Evolutionary conservation across 2,113 vertebrate species (phyloP), one percentile per base, ranked within the genome.

Genomic region (Lethenteron camtschaticum): DNA sequence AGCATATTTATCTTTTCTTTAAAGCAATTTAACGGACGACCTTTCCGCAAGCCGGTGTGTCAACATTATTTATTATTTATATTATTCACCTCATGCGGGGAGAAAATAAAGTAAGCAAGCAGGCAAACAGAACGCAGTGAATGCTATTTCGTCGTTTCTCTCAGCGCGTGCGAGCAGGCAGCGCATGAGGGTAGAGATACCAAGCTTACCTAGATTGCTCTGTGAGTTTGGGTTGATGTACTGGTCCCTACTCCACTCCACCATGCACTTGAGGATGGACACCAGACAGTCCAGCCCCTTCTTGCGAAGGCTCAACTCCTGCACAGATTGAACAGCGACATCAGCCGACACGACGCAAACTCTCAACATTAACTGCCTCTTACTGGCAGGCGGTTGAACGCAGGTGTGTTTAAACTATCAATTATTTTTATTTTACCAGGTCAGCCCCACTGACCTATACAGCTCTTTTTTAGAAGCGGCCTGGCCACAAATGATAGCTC

Each of bases 141-240:
- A 41, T 41, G 41, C 41, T 41, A 41, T 41, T 41, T 41, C 41
- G 6, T 41, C 41, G 6, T 41, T 41, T 41, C 41, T 41, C 41
- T 41, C 41, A 41, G 41, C 3, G 41, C 4, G 41, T 41, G 41
- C 41, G 41, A 41, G 41, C 41, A 41, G 41, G 41, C 41, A 41
- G 41, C 41, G 41, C 41, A 41, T 41, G 41, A 41, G 41, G 41
- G 41, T 41, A 41, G 41, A 41, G 41, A 41, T 41, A 41, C 41
- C 41, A 41, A 8, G 72, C 86, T 88, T 86, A 99, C 94, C 92
- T n/a, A 99, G 87, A 59, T 89, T 99, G 71, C 92, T 94, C 80
- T 99, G 94, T 68, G 89, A 96, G 78, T 97, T 99, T 73, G 94
- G 94, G 79, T 99, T 99, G 76, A 99, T 92, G 68, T 99, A 99